Percentiles rank a stretch among this genome's conserved stretches.
Conservation (phyloP, 2,888 invertebrate genomes). For the Drosophila seclusa region DNA sequence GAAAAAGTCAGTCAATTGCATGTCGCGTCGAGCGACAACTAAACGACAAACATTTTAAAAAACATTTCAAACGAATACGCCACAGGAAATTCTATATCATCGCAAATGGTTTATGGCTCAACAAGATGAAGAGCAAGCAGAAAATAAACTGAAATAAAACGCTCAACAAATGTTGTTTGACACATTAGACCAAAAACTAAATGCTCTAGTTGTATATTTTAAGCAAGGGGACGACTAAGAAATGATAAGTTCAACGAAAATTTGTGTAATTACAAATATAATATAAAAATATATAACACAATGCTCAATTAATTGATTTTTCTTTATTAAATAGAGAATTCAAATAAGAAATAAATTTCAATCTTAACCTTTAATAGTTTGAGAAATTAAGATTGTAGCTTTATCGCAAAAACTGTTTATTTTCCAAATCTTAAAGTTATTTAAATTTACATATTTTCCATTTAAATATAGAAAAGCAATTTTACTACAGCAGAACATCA, state of each 20-base stretch:
- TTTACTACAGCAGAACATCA: not conserved
- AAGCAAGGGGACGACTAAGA: not conserved
- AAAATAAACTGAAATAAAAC: constrained; percentile 27
- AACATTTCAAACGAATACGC: constrained; percentile 64
- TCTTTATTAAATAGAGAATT: not conserved
- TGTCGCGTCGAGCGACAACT: constrained; percentile 58
- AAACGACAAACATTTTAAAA: constrained; percentile 64
- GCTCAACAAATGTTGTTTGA: constrained; percentile 18
- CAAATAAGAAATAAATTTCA: not conserved
- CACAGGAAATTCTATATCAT: constrained; percentile 71
- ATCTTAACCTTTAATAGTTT: not conserved
- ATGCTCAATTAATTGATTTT: not conserved
- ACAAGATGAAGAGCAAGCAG: constrained; percentile 27
- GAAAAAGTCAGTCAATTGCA: constrained; percentile 48
- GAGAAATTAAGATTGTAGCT: rapidly evolving
- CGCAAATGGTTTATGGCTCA: constrained; percentile 65
- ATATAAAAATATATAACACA: not conserved
- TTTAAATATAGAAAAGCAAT: not conserved
- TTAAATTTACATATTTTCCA: not conserved
- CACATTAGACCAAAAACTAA: constrained; percentile 11
- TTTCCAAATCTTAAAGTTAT: not conserved
- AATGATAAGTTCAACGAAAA: not conserved
- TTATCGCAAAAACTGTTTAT: too few relatives aligned
- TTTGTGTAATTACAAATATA: not conserved
- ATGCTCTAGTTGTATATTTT: constrained; percentile 15